A percentile compares a stretch with the other conserved stretches of the same genome.
Evolutionary conservation across 1,140 invertebrate species (phyloP).

Genomic region (Lycorma delicatula): DNA sequence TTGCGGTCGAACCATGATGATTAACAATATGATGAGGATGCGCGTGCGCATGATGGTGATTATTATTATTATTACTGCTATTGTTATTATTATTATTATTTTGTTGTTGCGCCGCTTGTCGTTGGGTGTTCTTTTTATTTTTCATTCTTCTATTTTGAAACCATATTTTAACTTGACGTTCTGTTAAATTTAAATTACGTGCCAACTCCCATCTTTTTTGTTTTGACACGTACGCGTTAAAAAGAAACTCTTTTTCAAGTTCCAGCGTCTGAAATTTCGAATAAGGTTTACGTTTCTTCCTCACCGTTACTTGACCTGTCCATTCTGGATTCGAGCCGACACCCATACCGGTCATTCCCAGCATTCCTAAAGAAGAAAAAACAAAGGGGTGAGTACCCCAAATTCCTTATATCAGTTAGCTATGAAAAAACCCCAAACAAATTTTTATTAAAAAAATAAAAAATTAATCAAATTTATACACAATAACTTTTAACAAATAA

Average conservation of each 20-base stretch:
- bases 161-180: constrained; percentile 90
- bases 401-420: too few species aligned
- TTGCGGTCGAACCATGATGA: constrained; percentile 50
- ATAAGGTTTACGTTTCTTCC: constrained; percentile 96
- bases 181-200: constrained; percentile 83
- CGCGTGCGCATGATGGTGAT: constrained; percentile 47
- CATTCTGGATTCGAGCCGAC: constrained; percentile 81
- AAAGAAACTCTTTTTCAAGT: constrained; percentile 94
- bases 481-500: too few species aligned
- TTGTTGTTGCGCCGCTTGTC: constrained; percentile 66
- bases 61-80: constrained; percentile 43
- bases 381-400: constrained; percentile 8
- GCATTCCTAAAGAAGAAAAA: constrained; percentile 49
- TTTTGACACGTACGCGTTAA: constrained; percentile 94
- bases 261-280: constrained; percentile 94
- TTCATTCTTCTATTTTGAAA: constrained; percentile 99
- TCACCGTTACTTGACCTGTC: constrained; percentile 71
- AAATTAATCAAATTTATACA: too few species aligned
- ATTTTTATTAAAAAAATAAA: too few species aligned
- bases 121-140: constrained; percentile 94
- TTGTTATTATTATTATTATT: constrained; percentile 70
- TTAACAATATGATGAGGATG: constrained; percentile 48
- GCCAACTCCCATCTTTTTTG: constrained; percentile 96
- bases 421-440: too few species aligned
- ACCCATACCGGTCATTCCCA: constrained; percentile 49